Percentiles rank a stretch among this genome's conserved stretches.
Conservation (phyloP, 30 jellyfish, hydroid and myxozoan species). For the Clytia hemisphaerica region DNA sequence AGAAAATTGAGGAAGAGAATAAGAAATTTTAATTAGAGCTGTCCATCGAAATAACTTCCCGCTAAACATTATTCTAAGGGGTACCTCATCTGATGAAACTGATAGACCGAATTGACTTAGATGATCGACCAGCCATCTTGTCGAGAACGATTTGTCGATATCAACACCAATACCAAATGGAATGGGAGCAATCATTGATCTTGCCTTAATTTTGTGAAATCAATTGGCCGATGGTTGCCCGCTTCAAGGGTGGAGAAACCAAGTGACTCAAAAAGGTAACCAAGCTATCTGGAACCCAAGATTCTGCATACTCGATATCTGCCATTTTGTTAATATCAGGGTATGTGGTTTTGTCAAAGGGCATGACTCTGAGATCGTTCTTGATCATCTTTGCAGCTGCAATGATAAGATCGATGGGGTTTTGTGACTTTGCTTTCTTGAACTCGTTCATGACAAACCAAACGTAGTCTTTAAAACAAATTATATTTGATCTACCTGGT, state of each 20-base stretch:
- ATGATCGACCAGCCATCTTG: constrained; percentile 25
- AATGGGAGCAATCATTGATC: neutral
- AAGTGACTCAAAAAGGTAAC: no score
- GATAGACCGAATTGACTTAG: constrained; percentile 2
- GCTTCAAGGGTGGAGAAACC: no score
- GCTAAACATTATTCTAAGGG: no score
- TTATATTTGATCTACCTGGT: constrained; percentile 1
- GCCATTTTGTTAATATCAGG: neutral
- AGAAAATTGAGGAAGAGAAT: no score
- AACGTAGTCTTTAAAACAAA: constrained; percentile 17
- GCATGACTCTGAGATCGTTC: neutral
- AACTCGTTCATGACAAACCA: neutral
- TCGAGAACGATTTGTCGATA: constrained; percentile 27
- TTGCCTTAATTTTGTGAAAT: constrained; percentile 31
- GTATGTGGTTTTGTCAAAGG: neutral
- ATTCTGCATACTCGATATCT: no score
- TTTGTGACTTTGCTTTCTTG: neutral
- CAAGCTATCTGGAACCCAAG: no score
- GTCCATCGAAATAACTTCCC: no score
- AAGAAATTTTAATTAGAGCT: no score
- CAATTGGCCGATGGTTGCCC: constrained; percentile 30
- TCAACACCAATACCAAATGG: constrained; percentile 19
- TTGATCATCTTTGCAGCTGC: constrained; percentile 16
- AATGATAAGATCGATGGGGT: neutral
- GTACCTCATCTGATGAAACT: constrained; percentile 1